Percentiles rank a stretch among this genome's conserved stretches.
These are phyloP conservation scores for Acarapis woodi DNA, from an alignment of 1,140 invertebrate genomes.

Conservation along the genomic window DNA sequence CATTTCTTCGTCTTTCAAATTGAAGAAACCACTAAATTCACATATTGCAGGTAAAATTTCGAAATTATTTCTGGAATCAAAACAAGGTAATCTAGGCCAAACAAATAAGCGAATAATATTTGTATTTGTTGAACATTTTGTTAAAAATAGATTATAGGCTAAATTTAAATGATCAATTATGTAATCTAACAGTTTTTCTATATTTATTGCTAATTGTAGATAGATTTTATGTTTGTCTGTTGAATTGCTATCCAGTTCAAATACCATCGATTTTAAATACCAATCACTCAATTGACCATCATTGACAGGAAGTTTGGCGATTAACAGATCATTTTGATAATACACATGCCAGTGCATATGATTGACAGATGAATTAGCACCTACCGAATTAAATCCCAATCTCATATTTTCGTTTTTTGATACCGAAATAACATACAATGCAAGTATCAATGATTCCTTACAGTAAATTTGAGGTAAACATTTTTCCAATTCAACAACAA, in stretches of 20 bases:
- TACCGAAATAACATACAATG: constrained; percentile 7
- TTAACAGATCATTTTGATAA: constrained; percentile 17
- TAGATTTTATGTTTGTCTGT: neutral
- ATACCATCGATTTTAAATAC: constrained; percentile 10
- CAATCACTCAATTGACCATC: constrained; percentile 7
- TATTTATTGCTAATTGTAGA: neutral
- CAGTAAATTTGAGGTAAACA: constrained; percentile 15
- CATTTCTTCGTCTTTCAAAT: constrained; percentile 8
- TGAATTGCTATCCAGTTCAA: constrained; percentile 5
- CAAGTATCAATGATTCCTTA: constrained; percentile 8
- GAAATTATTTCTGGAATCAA: constrained; percentile 9
- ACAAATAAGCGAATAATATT: constrained; percentile 10
- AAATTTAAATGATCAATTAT: constrained; percentile 11
- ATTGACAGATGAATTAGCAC: constrained; percentile 21
- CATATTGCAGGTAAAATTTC: constrained; percentile 10
- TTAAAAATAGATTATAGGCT: constrained; percentile 14
- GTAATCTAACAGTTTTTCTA: constrained; percentile 3
- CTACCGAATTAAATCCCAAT: constrained; percentile 20
- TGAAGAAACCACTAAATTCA: constrained; percentile 12
- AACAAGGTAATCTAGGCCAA: constrained; percentile 9
- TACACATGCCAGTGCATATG: constrained; percentile 20
- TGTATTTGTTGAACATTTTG: constrained; percentile 4
- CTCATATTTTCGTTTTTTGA: constrained; percentile 13
- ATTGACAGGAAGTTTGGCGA: constrained; percentile 11
- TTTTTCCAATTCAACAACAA: constrained; percentile 16